Conservation (phyloP, 2,888 invertebrate genomes). For the Scaptodrosophila latifasciaeformis region DNA sequence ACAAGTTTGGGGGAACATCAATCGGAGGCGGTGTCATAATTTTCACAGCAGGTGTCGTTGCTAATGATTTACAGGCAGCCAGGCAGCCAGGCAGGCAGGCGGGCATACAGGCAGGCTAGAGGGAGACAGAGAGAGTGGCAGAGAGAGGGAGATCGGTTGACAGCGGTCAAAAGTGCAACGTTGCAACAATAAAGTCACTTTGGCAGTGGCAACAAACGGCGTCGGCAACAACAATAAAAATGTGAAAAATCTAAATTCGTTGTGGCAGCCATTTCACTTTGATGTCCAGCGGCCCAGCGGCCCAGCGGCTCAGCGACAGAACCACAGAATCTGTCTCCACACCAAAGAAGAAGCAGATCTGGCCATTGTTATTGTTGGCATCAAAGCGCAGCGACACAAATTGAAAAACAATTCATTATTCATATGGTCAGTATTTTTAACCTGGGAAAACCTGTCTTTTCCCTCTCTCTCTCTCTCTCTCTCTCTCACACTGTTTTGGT, state of each 20-base stretch:
- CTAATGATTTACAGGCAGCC: conserved; percentile 61
- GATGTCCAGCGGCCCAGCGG: conserved; percentile 21
- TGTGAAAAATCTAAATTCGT: conserved; percentile 56
- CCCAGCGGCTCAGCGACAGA: not conserved
- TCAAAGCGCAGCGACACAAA: conserved; percentile 45
- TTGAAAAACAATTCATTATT: conserved; percentile 71
- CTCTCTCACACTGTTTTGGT: too few species aligned
- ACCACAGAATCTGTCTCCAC: conserved; percentile 1
- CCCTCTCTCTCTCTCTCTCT: too few species aligned
- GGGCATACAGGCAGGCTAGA: not conserved
- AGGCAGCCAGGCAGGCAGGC: not conserved
- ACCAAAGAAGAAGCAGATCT: conserved; percentile 1
- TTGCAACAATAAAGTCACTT: conserved; percentile 9
- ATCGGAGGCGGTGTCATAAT: conserved; percentile 73
- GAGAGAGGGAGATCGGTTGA: conserved; percentile 7
- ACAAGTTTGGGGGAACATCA: conserved; percentile 61
- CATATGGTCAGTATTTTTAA: conserved; percentile 36
- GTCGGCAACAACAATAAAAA: conserved; percentile 50
- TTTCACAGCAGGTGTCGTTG: conserved; percentile 73
- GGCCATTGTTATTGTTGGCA: conserved; percentile 25
- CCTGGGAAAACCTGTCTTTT: too few species aligned
- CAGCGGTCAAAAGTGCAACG: conserved; percentile 26
- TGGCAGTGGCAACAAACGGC: conserved; percentile 11
- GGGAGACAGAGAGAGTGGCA: conserved; percentile 7
- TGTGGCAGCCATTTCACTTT: conserved; percentile 48